Evolutionary conservation across 2,888 invertebrate species (phyloP).

Genomic region (Anthrax anthrax): DNA sequence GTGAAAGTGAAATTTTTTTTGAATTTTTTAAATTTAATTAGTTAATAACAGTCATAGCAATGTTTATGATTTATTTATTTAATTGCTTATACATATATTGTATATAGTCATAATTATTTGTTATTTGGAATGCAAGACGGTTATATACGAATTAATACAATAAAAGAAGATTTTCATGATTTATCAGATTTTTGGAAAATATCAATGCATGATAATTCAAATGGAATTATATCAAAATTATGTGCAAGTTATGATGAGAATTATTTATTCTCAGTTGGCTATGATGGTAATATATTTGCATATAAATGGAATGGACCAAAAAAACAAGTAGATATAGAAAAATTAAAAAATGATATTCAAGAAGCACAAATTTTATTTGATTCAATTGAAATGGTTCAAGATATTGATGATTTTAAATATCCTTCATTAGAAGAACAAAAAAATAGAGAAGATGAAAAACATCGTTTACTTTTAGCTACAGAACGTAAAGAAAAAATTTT

Average conservation of each 20-base stretch:
- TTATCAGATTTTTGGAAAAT: conserved; percentile 50
- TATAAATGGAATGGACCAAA: conserved; percentile 39
- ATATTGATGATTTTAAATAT: conserved; percentile 23
- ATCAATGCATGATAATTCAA: conserved; percentile 60
- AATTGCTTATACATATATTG: neutral
- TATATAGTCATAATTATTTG: conserved; percentile 37
- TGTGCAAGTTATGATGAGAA: conserved; percentile 43
- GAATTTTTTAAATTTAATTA: too few species aligned
- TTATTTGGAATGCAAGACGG: conserved; percentile 49
- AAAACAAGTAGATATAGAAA: neutral
- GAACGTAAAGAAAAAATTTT: conserved; percentile 47
- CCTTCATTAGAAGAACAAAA: conserved; percentile 48
- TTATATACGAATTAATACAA: conserved; percentile 40
- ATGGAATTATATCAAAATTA: conserved; percentile 50
- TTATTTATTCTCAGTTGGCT: conserved; percentile 47
- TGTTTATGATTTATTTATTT: too few species aligned
- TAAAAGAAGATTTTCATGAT: conserved; percentile 38
- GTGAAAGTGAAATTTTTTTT: too few species aligned
- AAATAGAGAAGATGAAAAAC: conserved; percentile 49
- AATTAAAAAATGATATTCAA: conserved; percentile 1
- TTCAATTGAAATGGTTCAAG: conserved; percentile 9
- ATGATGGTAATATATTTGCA: conserved; percentile 65
- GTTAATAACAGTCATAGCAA: too few species aligned
- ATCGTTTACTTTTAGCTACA: conserved; percentile 45
- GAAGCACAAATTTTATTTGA: neutral